Percentiles rank a stretch among this genome's conserved stretches.
phyloP scores from a whole-genome alignment of 2,113 vertebrate species.

The Centropristis striata region DNA sequence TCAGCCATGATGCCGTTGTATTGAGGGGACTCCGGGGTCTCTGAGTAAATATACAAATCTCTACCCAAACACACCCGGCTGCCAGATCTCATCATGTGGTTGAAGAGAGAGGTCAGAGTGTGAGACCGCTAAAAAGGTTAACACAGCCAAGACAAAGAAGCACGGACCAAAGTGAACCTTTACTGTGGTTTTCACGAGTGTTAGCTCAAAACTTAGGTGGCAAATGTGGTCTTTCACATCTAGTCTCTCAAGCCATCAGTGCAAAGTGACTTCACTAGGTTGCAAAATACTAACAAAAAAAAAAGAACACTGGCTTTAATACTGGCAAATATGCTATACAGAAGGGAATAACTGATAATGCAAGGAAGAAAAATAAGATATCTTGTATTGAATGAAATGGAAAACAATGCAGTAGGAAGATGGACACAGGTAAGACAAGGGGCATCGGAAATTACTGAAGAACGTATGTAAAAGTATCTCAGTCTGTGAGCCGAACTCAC shows the following conservation, averaged over 20 bases:
- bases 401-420: background rate
- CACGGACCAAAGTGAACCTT: conserved; percentile 24
- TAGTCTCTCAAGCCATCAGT: no score
- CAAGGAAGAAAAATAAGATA: background rate
- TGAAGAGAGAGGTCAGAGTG: conserved; percentile 70
- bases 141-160: conserved; percentile 61
- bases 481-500: conserved; percentile 10
- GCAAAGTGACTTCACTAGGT: background rate
- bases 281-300: background rate
- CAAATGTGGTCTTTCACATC: conserved; percentile 19
- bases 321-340: background rate
- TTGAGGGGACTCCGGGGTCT: conserved; percentile 72
- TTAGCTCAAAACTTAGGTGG: conserved; percentile 18
- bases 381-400: background rate
- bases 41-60: conserved; percentile 79
- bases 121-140: conserved; percentile 63
- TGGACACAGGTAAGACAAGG: conserved; percentile 17
- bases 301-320: no score
- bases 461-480: conserved; percentile 20
- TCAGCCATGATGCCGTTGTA: conserved; percentile 68
- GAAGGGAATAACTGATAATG: background rate
- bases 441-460: conserved; percentile 25
- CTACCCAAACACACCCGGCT: conserved; percentile 74
- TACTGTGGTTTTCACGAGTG: conserved; percentile 26
- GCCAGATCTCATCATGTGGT: conserved; percentile 78